Conservation (phyloP, 23 tunicate genomes). For the Ascidia mentula region DNA sequence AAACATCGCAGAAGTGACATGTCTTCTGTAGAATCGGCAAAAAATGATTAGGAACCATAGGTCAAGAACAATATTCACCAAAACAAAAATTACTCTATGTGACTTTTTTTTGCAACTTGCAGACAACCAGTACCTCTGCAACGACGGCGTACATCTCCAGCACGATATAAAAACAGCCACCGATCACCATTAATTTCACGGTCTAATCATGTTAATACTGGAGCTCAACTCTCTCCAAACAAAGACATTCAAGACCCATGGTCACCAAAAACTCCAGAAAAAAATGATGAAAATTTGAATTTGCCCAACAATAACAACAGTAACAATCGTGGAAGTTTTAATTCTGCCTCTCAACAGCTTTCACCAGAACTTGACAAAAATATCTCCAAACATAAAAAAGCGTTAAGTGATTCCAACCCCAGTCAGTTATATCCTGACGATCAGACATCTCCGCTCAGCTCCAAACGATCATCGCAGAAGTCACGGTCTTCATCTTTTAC, state of each 20-base stretch:
- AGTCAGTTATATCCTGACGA: neutral
- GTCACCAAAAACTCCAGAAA: neutral
- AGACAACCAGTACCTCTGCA: conserved; percentile 24
- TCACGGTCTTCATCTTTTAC: conserved; percentile 16
- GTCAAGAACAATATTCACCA: too few relatives aligned
- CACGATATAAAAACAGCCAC: conserved; percentile 26
- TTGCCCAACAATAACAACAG: conserved; percentile 22
- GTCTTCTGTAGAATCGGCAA: too few relatives aligned
- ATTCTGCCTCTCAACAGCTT: neutral
- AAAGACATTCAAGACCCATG: neutral
- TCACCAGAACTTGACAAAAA: conserved; percentile 32
- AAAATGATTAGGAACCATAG: too few relatives aligned
- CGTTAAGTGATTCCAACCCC: conserved; percentile 11
- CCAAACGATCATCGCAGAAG: neutral
- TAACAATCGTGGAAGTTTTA: conserved; percentile 15
- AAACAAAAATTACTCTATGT: too few relatives aligned
- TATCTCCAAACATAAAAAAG: conserved; percentile 27
- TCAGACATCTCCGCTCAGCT: neutral
- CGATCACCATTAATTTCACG: conserved; percentile 2
- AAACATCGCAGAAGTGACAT: too few relatives aligned
- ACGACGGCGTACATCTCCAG: conserved; percentile 65
- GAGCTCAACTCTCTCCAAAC: neutral
- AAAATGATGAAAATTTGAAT: neutral
- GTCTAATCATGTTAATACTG: neutral
- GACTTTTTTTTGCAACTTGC: too few relatives aligned